Evolutionary conservation across 2,113 vertebrate genomes (phyloP).

Genomic region (Nesogale talazaci): DNA sequence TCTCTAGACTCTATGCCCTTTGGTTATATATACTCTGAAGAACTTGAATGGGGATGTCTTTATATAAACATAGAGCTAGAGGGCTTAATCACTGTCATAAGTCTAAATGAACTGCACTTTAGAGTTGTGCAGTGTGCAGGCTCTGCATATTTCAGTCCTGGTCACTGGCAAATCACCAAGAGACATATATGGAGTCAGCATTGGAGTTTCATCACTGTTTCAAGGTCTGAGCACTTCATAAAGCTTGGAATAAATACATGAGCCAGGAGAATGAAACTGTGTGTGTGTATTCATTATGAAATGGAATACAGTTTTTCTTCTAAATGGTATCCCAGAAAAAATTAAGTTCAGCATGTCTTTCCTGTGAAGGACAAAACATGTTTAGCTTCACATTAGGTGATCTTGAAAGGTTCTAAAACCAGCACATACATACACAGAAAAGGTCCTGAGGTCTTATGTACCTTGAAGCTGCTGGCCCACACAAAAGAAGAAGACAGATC

Average conservation of each 20-base stretch:
- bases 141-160: neutral
- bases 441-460: neutral
- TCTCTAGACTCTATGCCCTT: neutral
- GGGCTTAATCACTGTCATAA: neutral
- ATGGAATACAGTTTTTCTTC: neutral
- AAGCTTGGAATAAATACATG: neutral
- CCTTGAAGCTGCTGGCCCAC: neutral
- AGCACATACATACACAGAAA: neutral
- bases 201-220: neutral
- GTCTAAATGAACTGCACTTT: fast-evolving
- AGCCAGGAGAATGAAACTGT: neutral
- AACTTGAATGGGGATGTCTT: neutral
- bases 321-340: neutral
- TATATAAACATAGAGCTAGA: neutral
- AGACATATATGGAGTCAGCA: neutral
- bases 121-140: neutral
- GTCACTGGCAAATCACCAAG: neutral
- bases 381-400: neutral
- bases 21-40: neutral
- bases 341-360: neutral
- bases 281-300: neutral
- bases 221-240: neutral
- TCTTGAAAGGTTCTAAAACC: neutral
- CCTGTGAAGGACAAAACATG: neutral
- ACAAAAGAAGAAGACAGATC: too few species aligned